Conservation (phyloP, 1,140 invertebrate genomes). For the Drosophila hydei region DNA sequence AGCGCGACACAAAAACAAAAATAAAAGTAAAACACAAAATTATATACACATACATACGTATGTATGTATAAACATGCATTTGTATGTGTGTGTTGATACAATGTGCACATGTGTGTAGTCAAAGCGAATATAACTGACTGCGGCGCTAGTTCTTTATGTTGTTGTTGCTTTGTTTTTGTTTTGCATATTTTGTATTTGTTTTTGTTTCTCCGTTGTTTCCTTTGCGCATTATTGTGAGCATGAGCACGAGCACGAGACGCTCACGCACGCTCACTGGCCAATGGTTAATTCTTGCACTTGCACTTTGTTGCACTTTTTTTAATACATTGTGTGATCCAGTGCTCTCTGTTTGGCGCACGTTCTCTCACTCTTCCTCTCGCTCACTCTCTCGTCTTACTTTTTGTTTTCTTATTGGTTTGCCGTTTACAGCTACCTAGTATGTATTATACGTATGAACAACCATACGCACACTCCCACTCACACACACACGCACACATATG, state of each 20-base stretch:
- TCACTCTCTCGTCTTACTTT: constrained; percentile 4
- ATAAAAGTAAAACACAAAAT: constrained; percentile 54
- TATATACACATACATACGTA: constrained; percentile 42
- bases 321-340: not conserved
- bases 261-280: constrained; percentile 23
- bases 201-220: constrained; percentile 9
- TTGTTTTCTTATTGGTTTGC: constrained; percentile 41
- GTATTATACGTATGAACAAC: not conserved
- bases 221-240: constrained; percentile 3
- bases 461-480: not conserved
- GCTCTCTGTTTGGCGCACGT: constrained; percentile 7
- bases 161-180: constrained; percentile 15
- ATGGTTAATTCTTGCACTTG: constrained; percentile 44
- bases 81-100: constrained; percentile 10
- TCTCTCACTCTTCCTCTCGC: not conserved
- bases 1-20: constrained; percentile 49
- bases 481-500: not conserved
- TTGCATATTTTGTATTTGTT: not conserved
- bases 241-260: constrained; percentile 5
- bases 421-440: constrained; percentile 12
- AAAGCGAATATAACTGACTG: constrained; percentile 29
- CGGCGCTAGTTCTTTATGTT: constrained; percentile 16
- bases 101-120: constrained; percentile 14
- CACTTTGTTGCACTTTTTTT: constrained; percentile 37
- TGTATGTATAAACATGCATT: not conserved